Base-by-base conservation (phyloP, 2,888 invertebrate species). In the Acanthosepion esculentum region DNA sequence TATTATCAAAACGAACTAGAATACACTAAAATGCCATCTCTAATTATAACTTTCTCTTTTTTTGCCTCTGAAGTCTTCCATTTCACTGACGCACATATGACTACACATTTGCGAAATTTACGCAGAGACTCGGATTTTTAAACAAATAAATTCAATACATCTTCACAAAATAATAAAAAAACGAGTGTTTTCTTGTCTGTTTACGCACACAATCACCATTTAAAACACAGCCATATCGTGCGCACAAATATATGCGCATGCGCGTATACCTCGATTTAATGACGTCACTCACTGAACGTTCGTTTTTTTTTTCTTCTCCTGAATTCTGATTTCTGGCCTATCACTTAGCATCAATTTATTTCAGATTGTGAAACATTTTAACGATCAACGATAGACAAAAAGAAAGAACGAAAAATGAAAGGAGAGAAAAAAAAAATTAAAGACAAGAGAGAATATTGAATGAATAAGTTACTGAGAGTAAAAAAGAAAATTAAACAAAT, bases 271-370 rank as follows among this genome's bases (percentile, higher is more conserved):
- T 78, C 78, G n/a, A 78, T 33, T 78, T 33, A 78, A 12, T 29
- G 78, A 33, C 78, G 78, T 33, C 78, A 78, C 33, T 59, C 23
- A 59, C 23, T 23, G 59, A 23, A 20, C 1, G 6, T 59, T 78
- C 15, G 0, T 78, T n/a, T 78, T 33, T 78, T 78, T 18, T 15
- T 4, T 78, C 33, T 33, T 33, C 33, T 12, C 15, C 18, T 78
- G 7, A n/a, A 6, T n/a, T n/a, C 15, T 78, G 78, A 10, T 78
- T 78, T 78, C n/a, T n/a, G 78, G 78, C 78, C 78, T 78, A 78
- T 78, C 78, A 78, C 78, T 78, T 78, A 78, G 78, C n/a, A 78
- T 78, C n/a, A 78, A 78, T 78, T 59, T 59, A 59, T 59, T 78
- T 78, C 78, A 2, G 3, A 33, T 78, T 33, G 12, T 78, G 78